Evolutionary conservation across 2,888 invertebrate genomes (phyloP).

Genomic region (Strigamia crassipes): DNA sequence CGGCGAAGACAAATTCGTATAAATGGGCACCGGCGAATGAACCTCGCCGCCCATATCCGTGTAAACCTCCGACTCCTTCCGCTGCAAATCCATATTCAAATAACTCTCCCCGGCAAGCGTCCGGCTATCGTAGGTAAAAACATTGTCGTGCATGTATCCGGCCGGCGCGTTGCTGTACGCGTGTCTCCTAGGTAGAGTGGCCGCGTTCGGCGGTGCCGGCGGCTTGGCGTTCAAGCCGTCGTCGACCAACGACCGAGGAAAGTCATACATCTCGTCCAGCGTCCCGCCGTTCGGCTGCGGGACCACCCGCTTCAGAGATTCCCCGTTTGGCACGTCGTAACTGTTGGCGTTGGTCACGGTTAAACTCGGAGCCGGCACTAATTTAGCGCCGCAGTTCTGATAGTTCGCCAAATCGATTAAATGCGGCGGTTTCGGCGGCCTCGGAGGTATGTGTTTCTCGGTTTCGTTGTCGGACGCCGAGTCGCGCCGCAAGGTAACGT

Average conservation of each 20-base stretch:
- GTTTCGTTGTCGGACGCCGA: neutral
- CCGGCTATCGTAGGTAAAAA: slow-evolving; percentile 56
- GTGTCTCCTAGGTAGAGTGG: slow-evolving; percentile 58
- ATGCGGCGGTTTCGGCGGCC: slow-evolving; percentile 75
- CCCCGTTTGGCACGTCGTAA: slow-evolving; percentile 8
- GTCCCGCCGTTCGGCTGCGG: slow-evolving; percentile 27
- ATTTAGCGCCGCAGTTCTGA: neutral
- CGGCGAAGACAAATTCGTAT: slow-evolving; percentile 68
- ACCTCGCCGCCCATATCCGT: slow-evolving; percentile 51
- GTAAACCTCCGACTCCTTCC: slow-evolving; percentile 48
- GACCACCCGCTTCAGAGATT: neutral
- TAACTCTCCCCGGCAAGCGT: slow-evolving; percentile 47
- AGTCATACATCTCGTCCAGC: slow-evolving; percentile 69
- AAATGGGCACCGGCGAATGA: slow-evolving; percentile 60
- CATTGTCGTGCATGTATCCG: slow-evolving; percentile 58
- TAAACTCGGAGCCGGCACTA: neutral
- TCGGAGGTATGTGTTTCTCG: slow-evolving; percentile 54
- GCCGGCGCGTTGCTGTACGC: slow-evolving; percentile 69
- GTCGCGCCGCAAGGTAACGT: neutral
- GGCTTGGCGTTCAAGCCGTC: slow-evolving; percentile 51
- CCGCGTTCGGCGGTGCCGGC: slow-evolving; percentile 50
- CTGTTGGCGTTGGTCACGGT: neutral
- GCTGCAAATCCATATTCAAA: slow-evolving; percentile 48
- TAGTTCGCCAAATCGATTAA: slow-evolving; percentile 58
- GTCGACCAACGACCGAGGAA: slow-evolving; percentile 63